Evolutionary conservation across 2,888 invertebrate species (phyloP).

Genomic region (Norana najaformis): DNA sequence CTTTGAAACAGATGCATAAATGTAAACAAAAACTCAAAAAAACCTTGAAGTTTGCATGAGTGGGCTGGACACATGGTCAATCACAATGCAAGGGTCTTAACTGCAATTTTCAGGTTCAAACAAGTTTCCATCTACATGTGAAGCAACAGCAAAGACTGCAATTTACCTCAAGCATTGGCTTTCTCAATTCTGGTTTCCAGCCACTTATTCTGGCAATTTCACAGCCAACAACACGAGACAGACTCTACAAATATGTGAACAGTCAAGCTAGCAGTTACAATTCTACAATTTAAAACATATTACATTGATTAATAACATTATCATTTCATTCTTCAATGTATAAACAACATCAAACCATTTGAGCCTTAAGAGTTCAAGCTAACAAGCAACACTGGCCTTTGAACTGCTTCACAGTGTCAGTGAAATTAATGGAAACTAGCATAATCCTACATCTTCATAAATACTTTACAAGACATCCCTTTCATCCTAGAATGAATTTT

Average conservation of each 20-base stretch:
- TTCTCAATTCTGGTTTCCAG: conserved; percentile 23
- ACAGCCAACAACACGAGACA: conserved; percentile 23
- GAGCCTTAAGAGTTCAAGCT: background rate
- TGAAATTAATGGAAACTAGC: background rate
- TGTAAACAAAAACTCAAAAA: background rate
- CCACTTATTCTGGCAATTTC: conserved; percentile 20
- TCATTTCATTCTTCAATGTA: background rate
- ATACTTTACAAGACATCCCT: background rate
- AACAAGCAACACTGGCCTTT: too few species aligned
- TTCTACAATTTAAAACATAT: background rate
- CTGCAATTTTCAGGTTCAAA: background rate
- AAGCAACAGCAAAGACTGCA: background rate
- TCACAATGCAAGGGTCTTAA: background rate
- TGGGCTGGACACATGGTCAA: background rate
- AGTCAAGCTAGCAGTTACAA: background rate
- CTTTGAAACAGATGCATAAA: too few species aligned
- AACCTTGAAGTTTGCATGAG: background rate
- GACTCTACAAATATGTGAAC: background rate
- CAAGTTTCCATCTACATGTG: background rate
- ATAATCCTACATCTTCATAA: background rate
- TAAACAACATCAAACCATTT: background rate
- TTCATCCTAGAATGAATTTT: too few species aligned
- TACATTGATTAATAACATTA: background rate
- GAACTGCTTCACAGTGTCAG: background rate
- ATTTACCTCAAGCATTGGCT: conserved; percentile 18